Percentiles rank a stretch among this genome's conserved stretches.
These are phyloP conservation scores for Solenodon paradoxus DNA, from an alignment of 2,113 vertebrate genomes.

Conservation along the genomic window DNA sequence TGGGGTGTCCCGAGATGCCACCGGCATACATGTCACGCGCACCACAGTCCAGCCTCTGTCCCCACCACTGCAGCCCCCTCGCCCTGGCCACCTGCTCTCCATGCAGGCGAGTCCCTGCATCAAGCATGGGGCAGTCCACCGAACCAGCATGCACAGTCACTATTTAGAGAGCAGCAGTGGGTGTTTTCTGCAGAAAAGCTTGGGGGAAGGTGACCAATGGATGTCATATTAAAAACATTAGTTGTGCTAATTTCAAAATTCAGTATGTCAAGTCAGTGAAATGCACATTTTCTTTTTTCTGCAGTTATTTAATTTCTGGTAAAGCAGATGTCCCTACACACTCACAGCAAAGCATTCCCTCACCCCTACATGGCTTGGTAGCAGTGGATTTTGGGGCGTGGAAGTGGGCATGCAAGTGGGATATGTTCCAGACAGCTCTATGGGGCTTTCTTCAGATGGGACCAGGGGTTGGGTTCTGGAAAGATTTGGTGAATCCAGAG, in stretches of 20 bases:
- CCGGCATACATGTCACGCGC: not conserved
- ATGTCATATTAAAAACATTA: not conserved
- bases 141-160: rapidly evolving
- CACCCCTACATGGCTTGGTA: not conserved
- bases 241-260: not conserved
- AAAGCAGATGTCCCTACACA: not conserved
- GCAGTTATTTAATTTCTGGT: not conserved
- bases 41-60: too few species aligned
- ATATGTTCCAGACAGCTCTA: not conserved
- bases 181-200: not conserved
- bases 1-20: not conserved
- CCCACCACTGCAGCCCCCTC: too few species aligned
- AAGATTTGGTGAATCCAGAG: not conserved
- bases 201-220: not conserved
- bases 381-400: not conserved
- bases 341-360: not conserved
- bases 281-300: not conserved
- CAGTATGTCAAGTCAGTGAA: not conserved
- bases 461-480: not conserved
- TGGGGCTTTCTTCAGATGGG: not conserved
- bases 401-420: not conserved
- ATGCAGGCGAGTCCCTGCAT: not conserved
- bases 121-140: too few species aligned
- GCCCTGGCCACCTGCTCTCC: too few species aligned
- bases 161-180: not conserved